phyloP scores from a whole-genome alignment of 2,113 vertebrate genomes.

The Perognathus longimembris region DNA sequence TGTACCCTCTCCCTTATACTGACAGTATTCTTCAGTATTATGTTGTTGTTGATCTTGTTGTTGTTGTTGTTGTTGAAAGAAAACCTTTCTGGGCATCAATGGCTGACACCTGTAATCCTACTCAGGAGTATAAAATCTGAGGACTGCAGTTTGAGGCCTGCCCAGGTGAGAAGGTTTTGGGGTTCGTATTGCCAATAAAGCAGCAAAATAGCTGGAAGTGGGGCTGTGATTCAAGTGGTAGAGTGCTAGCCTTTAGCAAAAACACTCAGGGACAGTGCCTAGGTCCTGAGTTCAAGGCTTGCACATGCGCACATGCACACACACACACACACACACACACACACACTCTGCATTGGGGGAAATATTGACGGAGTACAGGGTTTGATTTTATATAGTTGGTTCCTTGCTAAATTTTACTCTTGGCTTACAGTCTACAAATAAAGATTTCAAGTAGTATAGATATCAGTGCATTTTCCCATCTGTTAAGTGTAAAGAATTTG shows the following conservation, averaged over 20 bases:
- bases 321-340: neutral
- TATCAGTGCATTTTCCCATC: conserved; percentile 19
- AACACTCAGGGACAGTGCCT: no score
- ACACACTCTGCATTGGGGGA: conserved; percentile 49
- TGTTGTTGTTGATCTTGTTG: neutral
- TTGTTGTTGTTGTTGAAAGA: neutral
- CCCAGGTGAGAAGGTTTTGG: no score
- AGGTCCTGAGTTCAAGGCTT: no score
- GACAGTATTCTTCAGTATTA: neutral
- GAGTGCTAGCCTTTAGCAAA: no score
- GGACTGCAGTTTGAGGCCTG: no score
- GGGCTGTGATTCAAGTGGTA: no score
- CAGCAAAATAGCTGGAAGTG: no score
- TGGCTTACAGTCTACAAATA: neutral
- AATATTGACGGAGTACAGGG: conserved; percentile 3
- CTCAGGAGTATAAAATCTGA: no score
- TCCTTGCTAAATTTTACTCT: conserved; percentile 40
- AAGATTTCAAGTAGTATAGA: conserved; percentile 41
- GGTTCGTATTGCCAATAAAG: no score
- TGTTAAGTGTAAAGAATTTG: conserved; percentile 45
- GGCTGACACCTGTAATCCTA: no score
- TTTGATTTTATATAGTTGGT: conserved; percentile 55
- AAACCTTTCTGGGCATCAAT: no score
- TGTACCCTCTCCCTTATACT: neutral
- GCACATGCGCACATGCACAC: no score